A percentile compares a stretch with the other conserved stretches of the same genome.
Conservation (phyloP, 2,797 vertebrate genomes). For the Cuculus canorus region DNA sequence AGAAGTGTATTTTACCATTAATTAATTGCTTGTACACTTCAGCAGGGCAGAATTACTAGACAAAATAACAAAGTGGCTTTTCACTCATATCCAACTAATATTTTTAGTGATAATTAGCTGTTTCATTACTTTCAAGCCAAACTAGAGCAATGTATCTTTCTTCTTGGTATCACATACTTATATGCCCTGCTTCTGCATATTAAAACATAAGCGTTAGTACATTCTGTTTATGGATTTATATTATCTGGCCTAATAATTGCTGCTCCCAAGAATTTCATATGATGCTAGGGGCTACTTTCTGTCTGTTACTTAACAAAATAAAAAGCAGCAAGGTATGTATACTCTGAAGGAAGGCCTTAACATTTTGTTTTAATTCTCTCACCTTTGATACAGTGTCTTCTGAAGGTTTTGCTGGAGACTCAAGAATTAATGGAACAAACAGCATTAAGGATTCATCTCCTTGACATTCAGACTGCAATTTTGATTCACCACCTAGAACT, state of each 20-base stretch:
- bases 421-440: conserved; percentile 55
- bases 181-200: background rate
- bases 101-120: background rate
- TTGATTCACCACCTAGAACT: conserved; percentile 62
- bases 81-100: background rate
- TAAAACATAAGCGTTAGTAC: background rate
- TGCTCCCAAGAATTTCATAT: background rate
- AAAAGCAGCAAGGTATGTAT: background rate
- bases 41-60: background rate
- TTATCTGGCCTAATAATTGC: background rate
- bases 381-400: conserved; percentile 69
- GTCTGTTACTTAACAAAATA: background rate
- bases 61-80: background rate
- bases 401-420: conserved; percentile 60
- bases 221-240: background rate
- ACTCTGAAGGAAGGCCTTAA: background rate
- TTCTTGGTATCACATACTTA: background rate
- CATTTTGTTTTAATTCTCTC: background rate
- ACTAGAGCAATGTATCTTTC: background rate
- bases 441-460: conserved; percentile 58
- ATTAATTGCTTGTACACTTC: background rate
- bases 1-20: background rate
- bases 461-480: conserved; percentile 61
- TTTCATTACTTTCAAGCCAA: background rate
- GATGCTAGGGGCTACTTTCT: background rate